A percentile compares a stretch with the other conserved stretches of the same genome.
Evolutionary conservation across 2,113 vertebrate species (phyloP).

Genomic region (Chrysochloris asiatica): DNA sequence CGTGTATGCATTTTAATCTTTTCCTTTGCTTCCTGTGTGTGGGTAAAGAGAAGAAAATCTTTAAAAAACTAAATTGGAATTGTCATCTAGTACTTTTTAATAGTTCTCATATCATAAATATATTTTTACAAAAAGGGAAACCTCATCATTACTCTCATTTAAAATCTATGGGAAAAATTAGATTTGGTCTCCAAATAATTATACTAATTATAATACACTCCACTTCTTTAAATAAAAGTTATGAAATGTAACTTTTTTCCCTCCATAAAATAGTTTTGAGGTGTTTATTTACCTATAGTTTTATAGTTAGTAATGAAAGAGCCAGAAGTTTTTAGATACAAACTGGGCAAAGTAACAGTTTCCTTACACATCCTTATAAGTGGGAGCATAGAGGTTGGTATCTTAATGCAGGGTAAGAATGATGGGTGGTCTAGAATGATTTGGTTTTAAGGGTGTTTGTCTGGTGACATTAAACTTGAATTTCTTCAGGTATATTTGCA

Average conservation of each 20-base stretch:
- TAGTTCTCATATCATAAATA: slow-evolving; percentile 5
- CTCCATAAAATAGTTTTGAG: background rate
- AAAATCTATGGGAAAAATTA: slow-evolving; percentile 31
- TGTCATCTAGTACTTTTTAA: background rate
- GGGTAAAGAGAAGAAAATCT: slow-evolving; percentile 5
- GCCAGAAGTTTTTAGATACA: slow-evolving; percentile 15
- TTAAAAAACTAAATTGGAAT: slow-evolving; percentile 36
- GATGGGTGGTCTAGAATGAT: background rate
- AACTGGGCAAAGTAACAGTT: background rate
- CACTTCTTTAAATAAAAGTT: slow-evolving; percentile 41
- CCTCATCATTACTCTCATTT: slow-evolving; percentile 11
- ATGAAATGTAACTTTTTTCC: slow-evolving; percentile 2
- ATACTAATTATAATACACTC: background rate
- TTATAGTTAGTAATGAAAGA: slow-evolving; percentile 58
- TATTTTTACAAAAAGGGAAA: background rate
- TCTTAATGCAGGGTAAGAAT: slow-evolving; percentile 31
- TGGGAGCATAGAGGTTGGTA: background rate
- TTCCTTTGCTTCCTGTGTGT: background rate
- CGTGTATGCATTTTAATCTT: background rate
- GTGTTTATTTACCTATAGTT: slow-evolving; percentile 14
- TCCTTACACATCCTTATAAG: background rate
- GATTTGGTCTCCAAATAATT: slow-evolving; percentile 30
- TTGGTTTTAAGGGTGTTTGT: slow-evolving; percentile 4
- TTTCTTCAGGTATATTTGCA: slow-evolving; percentile 42
- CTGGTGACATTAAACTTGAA: background rate